Base-by-base conservation (phyloP, 1,140 invertebrate genomes). In the Diorhabda carinulata region DNA sequence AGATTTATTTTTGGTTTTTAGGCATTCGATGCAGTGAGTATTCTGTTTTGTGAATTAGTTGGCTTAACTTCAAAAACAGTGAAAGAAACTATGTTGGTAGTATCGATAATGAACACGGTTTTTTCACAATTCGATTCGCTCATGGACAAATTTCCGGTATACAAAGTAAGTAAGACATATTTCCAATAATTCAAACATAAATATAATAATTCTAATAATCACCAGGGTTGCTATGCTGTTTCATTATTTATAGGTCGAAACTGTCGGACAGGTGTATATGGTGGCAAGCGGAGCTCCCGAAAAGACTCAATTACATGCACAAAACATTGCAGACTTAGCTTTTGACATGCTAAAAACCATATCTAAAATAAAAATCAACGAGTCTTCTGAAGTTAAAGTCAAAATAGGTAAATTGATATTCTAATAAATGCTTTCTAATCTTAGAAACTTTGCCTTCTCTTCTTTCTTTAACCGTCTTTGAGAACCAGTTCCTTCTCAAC, bases 191-290 rank as follows among this genome's bases (percentile, higher is more conserved):
- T 25, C 25, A 1, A 25, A 25, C 25, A 25, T 25, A 25, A 25
- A 25, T 25, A 25, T 25, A 25, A 25, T 1, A 25, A 25, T 25
- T 25, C 2, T 25, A 25, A 25, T 25, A 0, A 25, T 25, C 25
- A 25, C 1, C 25, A 25, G 25, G 25, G 25, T 25, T 25, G 25
- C 25, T 25, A 25, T 25, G 25, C 25, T 25, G 25, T 25, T 25
- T 25, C 25, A 1, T 25, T 57, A 72, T 63, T 65, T 69, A 71
- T 80, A 94, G 90, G 92, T 95, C 42, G 93, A 95, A 82, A 95
- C 93, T 0, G 91, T 95, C 4, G 92, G 92, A 25, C 87, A 90
- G 71, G 88, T 94, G 44, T 95, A 95, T 76, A 94, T 95, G 93
- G 88, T 91, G 4, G 93, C 93, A 0, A 91, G 91, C 40, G 93